A percentile compares a stretch with the other conserved stretches of the same genome.
Evolutionary conservation across 2,888 invertebrate species (phyloP).

Genomic region (Eristalis intricaria): DNA sequence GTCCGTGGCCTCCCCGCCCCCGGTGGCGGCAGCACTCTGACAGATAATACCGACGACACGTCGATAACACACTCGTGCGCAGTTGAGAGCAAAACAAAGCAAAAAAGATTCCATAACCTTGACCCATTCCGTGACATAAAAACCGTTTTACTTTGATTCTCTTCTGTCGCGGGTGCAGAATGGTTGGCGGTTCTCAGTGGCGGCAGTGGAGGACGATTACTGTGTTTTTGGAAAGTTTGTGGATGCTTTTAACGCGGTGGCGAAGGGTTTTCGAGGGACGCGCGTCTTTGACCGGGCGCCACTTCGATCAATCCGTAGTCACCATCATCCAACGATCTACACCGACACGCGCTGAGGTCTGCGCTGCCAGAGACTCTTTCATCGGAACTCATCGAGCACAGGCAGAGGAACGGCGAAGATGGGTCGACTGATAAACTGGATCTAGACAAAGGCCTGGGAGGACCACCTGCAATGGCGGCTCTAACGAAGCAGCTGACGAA

Average conservation of each 20-base stretch:
- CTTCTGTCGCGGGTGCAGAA: not conserved
- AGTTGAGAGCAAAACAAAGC: not conserved
- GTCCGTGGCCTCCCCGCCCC: not conserved
- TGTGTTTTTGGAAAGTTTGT: not conserved
- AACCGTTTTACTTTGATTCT: not conserved
- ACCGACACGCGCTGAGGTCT: too few species aligned
- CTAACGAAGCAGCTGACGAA: not conserved
- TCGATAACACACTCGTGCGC: not conserved
- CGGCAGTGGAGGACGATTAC: not conserved
- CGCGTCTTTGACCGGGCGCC: too few species aligned
- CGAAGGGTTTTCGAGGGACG: too few species aligned
- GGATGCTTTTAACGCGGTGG: too few species aligned
- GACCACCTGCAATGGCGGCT: not conserved
- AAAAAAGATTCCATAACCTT: not conserved
- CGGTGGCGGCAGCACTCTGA: not conserved
- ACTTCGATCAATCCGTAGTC: too few species aligned
- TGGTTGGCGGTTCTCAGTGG: not conserved
- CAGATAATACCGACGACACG: not conserved
- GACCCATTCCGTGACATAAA: not conserved
- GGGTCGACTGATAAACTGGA: not conserved
- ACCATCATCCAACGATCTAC: too few species aligned
- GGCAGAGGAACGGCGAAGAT: not conserved
- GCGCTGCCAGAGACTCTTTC: not conserved
- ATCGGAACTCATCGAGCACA: not conserved
- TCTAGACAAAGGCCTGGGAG: not conserved